phyloP scores from a whole-genome alignment of 1,140 invertebrate genomes.

The Lamellibrachia luymesi region DNA sequence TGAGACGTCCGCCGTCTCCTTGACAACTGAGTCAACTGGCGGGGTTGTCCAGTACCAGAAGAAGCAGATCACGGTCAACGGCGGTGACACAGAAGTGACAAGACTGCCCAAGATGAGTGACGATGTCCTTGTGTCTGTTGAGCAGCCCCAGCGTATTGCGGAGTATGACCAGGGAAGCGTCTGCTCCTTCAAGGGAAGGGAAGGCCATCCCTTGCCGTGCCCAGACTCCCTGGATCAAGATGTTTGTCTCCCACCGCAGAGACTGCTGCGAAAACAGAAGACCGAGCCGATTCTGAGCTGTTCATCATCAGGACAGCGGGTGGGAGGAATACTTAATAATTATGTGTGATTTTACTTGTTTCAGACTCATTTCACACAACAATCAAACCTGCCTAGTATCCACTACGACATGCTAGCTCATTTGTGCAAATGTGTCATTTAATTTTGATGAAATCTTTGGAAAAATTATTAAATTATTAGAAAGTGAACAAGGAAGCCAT shows the following conservation, averaged over 20 bases:
- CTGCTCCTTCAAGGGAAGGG: not conserved
- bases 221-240: not conserved
- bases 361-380: too few relatives aligned
- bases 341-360: too few relatives aligned
- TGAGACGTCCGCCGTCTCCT: slow-evolving; percentile 33
- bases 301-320: not conserved
- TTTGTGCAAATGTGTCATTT: too few relatives aligned
- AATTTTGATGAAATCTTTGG: too few relatives aligned
- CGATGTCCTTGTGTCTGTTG: not conserved
- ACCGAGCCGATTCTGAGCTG: not conserved
- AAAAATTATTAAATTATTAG: too few relatives aligned
- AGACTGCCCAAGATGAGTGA: not conserved
- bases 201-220: not conserved
- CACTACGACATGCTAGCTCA: too few relatives aligned
- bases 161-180: not conserved
- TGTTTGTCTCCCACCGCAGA: not conserved
- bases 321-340: not conserved
- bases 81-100: not conserved
- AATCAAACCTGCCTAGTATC: too few relatives aligned
- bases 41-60: slow-evolving; percentile 41
- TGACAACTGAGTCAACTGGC: slow-evolving; percentile 36
- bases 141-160: not conserved
- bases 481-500: too few relatives aligned
- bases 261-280: slow-evolving; percentile 2
- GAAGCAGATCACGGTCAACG: slow-evolving; percentile 24